Percentiles rank a stretch among this genome's conserved stretches.
Evolutionary conservation across 2,888 invertebrate species (phyloP).

Genomic region (Acrobasis repandana): DNA sequence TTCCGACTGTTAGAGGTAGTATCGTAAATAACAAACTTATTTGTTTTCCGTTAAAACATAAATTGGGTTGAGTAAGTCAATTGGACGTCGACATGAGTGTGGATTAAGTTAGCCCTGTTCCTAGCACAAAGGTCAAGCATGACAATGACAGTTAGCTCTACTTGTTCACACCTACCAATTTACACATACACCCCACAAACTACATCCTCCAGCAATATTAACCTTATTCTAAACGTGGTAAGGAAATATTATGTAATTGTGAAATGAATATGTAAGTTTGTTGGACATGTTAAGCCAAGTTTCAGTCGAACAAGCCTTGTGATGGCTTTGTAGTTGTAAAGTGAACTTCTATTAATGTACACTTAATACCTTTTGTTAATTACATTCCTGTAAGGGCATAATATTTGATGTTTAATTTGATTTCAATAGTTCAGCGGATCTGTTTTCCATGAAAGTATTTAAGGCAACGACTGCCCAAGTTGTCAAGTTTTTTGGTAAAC

Average conservation of each 20-base stretch:
- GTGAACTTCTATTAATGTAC: slow-evolving; percentile 54
- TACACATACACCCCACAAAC: slow-evolving; percentile 29
- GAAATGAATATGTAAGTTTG: slow-evolving; percentile 33
- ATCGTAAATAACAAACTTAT: background rate
- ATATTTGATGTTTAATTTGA: slow-evolving; percentile 43
- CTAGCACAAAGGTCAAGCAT: slow-evolving; percentile 57
- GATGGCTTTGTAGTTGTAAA: slow-evolving; percentile 53
- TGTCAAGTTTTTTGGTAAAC: no score
- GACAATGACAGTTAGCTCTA: slow-evolving; percentile 67
- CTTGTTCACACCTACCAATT: slow-evolving; percentile 49
- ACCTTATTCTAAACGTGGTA: slow-evolving; percentile 25
- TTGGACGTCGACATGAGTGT: slow-evolving; percentile 50
- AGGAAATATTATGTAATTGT: slow-evolving; percentile 22
- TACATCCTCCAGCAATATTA: slow-evolving; percentile 29
- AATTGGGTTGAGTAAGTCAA: slow-evolving; percentile 53
- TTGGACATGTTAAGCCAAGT: slow-evolving; percentile 54
- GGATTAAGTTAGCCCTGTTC: slow-evolving; percentile 59
- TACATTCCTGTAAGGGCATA: slow-evolving; percentile 37
- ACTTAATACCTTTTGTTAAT: slow-evolving; percentile 51
- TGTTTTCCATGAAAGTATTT: slow-evolving; percentile 23
- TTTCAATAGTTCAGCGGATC: slow-evolving; percentile 36
- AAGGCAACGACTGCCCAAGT: no score
- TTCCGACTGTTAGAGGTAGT: no score
- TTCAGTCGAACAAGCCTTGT: slow-evolving; percentile 54
- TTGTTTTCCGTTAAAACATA: slow-evolving; percentile 37